phyloP scores from a whole-genome alignment of 2,113 vertebrate species.

The Struthio camelus region DNA sequence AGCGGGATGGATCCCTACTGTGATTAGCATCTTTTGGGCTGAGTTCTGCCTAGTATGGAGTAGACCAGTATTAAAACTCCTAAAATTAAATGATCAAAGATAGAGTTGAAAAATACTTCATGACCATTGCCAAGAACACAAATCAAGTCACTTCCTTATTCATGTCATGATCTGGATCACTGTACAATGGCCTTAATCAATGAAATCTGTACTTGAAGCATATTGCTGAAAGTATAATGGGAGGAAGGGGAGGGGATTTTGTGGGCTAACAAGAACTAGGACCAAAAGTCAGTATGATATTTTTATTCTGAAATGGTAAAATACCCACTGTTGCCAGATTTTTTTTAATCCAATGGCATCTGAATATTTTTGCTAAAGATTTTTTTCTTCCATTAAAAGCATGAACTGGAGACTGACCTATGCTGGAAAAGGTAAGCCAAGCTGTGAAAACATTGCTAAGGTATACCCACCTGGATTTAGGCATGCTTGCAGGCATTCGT shows the following conservation, averaged over 20 bases:
- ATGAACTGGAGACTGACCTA: not conserved
- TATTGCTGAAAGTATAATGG: not conserved
- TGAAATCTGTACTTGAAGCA: not conserved
- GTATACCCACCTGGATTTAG: not conserved
- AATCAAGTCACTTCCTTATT: not conserved
- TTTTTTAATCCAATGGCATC: not conserved
- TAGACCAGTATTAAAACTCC: not conserved
- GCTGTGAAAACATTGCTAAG: not conserved
- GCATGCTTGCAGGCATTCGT: not conserved
- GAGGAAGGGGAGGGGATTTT: not conserved
- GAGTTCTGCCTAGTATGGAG: not conserved
- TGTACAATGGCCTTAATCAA: not conserved
- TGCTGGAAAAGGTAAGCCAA: not conserved
- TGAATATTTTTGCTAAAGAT: not conserved
- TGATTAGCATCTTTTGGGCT: not conserved
- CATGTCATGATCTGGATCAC: not conserved
- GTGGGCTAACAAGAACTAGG: not conserved
- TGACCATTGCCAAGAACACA: not conserved
- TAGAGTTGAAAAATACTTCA: not conserved
- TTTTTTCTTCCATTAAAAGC: not conserved
- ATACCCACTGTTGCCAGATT: not conserved
- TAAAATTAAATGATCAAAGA: not conserved
- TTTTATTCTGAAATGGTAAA: not conserved
- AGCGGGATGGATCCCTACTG: not conserved
- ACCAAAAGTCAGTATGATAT: not conserved